phyloP scores from a whole-genome alignment of 2,797 vertebrate genomes.

The Cirrhinus molitorella region DNA sequence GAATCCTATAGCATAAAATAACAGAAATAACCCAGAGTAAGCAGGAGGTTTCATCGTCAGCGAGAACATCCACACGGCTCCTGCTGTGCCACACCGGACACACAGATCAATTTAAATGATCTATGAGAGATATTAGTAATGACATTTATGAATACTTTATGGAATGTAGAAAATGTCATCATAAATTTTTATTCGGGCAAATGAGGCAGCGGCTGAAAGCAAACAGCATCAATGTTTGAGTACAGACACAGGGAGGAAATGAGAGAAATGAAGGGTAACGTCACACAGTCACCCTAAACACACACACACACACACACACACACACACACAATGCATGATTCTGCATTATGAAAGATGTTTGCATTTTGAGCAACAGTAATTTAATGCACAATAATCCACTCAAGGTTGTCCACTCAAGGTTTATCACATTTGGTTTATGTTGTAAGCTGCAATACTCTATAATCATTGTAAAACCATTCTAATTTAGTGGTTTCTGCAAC shows the following conservation, averaged over 20 bases:
- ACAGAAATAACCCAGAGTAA: not conserved
- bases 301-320: not conserved
- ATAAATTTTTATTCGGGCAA: slow-evolving; percentile 84
- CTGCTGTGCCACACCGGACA: slow-evolving; percentile 67
- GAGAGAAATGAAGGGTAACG: slow-evolving; percentile 9
- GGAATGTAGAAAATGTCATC: slow-evolving; percentile 83
- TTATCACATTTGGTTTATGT: not conserved
- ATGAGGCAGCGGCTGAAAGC: slow-evolving; percentile 82
- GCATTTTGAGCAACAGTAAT: not conserved
- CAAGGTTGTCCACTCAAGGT: not conserved
- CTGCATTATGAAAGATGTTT: not conserved
- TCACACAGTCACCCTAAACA: not conserved
- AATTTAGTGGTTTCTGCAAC: not conserved
- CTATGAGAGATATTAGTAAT: slow-evolving; percentile 85
- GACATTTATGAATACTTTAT: slow-evolving; percentile 89
- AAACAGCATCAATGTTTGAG: slow-evolving; percentile 86
- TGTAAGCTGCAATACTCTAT: not conserved
- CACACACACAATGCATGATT: slow-evolving; percentile 24
- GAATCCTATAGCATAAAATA: not conserved
- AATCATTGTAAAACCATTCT: not conserved
- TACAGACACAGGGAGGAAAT: slow-evolving; percentile 68
- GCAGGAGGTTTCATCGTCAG: not conserved
- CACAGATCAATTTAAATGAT: slow-evolving; percentile 85
- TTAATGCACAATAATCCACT: not conserved
- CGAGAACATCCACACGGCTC: slow-evolving; percentile 29